Percentiles rank a stretch among this genome's conserved stretches.
Evolutionary conservation across 2,113 vertebrate genomes (phyloP).

Genomic region (Anthoscopus minutus): DNA sequence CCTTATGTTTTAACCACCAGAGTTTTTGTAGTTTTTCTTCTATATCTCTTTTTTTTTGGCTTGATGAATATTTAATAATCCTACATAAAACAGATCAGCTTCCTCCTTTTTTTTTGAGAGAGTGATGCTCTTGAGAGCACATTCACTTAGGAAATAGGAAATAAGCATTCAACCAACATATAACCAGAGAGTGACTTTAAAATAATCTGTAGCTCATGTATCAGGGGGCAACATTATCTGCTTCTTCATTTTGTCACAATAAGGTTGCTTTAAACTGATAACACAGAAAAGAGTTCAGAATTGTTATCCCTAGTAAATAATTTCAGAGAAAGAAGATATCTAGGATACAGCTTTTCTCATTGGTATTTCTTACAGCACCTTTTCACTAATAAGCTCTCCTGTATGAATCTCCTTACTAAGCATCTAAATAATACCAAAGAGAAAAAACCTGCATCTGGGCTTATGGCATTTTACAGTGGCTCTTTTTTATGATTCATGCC

Average conservation of each 20-base stretch:
- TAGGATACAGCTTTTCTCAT: not conserved
- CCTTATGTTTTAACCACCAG: not conserved
- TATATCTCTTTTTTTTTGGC: not conserved
- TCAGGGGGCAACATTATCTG: not conserved
- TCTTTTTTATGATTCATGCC: not conserved
- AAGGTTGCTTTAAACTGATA: not conserved
- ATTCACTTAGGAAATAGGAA: not conserved
- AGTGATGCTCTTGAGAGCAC: not conserved
- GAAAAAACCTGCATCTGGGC: not conserved
- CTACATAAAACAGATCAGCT: not conserved
- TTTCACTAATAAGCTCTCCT: not conserved
- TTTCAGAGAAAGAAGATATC: not conserved
- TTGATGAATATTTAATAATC: conserved; percentile 6
- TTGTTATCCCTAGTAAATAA: not conserved
- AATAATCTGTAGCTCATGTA: not conserved
- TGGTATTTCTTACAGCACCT: not conserved
- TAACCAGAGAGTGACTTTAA: not conserved
- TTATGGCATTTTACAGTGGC: not conserved
- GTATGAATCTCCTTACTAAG: not conserved
- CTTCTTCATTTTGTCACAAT: not conserved
- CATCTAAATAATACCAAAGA: not conserved
- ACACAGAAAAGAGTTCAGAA: not conserved
- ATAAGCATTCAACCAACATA: not conserved
- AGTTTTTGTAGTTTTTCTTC: not conserved
- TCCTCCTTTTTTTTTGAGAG: not conserved